phyloP scores from a whole-genome alignment of 2,888 invertebrate species.

The Abscondita cerata region DNA sequence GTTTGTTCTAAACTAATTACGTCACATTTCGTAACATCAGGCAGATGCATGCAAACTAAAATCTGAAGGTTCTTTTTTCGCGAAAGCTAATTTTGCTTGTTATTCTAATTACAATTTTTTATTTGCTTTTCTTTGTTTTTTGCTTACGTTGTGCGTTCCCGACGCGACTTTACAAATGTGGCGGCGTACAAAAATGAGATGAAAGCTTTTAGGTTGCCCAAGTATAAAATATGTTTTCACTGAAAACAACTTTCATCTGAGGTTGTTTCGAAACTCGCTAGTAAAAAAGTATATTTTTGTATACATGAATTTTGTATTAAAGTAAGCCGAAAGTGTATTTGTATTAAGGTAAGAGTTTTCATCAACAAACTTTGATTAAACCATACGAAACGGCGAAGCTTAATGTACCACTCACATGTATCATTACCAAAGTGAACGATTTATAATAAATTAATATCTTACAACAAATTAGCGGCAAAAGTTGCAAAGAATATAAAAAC shows the following conservation, averaged over 20 bases:
- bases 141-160: constrained; percentile 9
- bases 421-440: too few relatives aligned
- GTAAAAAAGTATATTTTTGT: constrained; percentile 1
- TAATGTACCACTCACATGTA: too few relatives aligned
- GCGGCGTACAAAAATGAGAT: constrained; percentile 14
- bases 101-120: constrained; percentile 31
- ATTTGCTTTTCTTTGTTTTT: constrained; percentile 24
- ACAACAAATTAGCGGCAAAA: too few relatives aligned
- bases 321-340: background rate
- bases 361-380: background rate
- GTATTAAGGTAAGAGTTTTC: background rate
- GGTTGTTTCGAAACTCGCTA: background rate
- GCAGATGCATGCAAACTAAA: constrained; percentile 23
- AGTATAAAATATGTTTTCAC: background rate
- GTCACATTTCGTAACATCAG: constrained; percentile 47
- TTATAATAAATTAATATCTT: too few relatives aligned
- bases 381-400: background rate
- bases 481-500: too few relatives aligned
- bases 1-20: constrained; percentile 55
- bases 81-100: constrained; percentile 31
- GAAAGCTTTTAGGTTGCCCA: background rate
- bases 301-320: background rate
- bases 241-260: constrained; percentile 1
- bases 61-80: constrained; percentile 8
- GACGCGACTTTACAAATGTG: background rate